Evolutionary conservation across 2,113 vertebrate genomes (phyloP), one percentile per base, ranked within the genome.

Genomic region (Parotia lawesii): DNA sequence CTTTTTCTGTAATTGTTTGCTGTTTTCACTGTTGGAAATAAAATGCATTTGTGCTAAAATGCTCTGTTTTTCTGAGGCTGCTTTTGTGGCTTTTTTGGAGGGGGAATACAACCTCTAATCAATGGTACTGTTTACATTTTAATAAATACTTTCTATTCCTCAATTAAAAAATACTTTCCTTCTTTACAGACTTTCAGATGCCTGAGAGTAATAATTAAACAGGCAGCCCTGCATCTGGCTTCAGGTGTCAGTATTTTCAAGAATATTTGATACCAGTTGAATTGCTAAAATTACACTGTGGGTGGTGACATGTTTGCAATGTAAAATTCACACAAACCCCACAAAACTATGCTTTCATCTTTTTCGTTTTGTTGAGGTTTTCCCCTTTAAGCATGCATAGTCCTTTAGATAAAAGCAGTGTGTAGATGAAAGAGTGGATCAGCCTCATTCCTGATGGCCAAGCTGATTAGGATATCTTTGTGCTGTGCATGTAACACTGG

Each of bases 231-330:
- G 38, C 21, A 19, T 94, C 67, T 76, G 25, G 31, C 83, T 81
- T 83, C 58, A 90, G 94, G 84, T 61, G 54, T 82, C 91, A 91
- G 22, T 91, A 70, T 76, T 85, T 95, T 80, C 77, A 56, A 67
- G 79, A 75, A 80, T 58, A 45, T 79, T 67, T 96, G 93, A 74
- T 69, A 91, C 51, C 45, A 35, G 67, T 51, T 66, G 29, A 51
- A 27, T 12, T 70, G 29, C 73, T 82, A 33, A 84, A 87, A 56
- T 74, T 48, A 22, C 10, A 15, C 78, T 33, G 27, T 29, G 45
- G 69, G 60, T 67, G 60, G 44, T 70, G 86, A 77, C 20, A 24
- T 48, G 54, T 69, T 94, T 97, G 91, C 79, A 66, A 62, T 87
- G 62, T 37, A 65, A 77, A 87, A 61, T 37, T 83, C 48, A 24